Conservation (phyloP, 2,113 vertebrate species). For the Hoplias malabaricus region DNA sequence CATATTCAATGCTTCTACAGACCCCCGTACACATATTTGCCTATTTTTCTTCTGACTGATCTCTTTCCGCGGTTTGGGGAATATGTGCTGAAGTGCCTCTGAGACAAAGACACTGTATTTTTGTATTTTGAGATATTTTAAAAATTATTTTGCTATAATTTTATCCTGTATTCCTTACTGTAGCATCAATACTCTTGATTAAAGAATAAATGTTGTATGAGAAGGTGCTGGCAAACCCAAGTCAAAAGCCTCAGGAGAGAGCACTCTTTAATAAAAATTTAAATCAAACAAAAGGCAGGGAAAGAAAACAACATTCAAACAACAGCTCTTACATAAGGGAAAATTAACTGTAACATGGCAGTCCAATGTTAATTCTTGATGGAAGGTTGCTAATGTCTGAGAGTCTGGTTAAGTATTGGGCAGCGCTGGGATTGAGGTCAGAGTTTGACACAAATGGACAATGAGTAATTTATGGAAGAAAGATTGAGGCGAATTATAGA, state of each 20-base stretch:
- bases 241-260: neutral
- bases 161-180: too few species aligned
- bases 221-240: too few species aligned
- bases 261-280: neutral
- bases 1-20: too few species aligned
- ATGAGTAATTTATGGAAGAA: conserved; percentile 44
- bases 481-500: conserved; percentile 9
- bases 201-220: too few species aligned
- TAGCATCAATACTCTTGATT: too few species aligned
- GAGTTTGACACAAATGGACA: neutral
- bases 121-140: too few species aligned
- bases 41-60: too few species aligned
- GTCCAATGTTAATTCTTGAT: conserved; percentile 34
- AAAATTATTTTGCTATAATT: too few species aligned
- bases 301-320: neutral
- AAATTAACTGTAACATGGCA: conserved; percentile 31
- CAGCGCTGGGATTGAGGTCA: conserved; percentile 8
- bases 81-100: too few species aligned
- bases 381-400: conserved; percentile 39
- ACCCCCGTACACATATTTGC: too few species aligned
- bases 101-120: too few species aligned
- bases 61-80: too few species aligned
- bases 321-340: neutral
- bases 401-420: conserved; percentile 31
- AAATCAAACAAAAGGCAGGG: neutral